These are phyloP conservation scores for Syngnathoides biaculeatus DNA, from an alignment of 2,113 vertebrate genomes.

Conservation along the genomic window DNA sequence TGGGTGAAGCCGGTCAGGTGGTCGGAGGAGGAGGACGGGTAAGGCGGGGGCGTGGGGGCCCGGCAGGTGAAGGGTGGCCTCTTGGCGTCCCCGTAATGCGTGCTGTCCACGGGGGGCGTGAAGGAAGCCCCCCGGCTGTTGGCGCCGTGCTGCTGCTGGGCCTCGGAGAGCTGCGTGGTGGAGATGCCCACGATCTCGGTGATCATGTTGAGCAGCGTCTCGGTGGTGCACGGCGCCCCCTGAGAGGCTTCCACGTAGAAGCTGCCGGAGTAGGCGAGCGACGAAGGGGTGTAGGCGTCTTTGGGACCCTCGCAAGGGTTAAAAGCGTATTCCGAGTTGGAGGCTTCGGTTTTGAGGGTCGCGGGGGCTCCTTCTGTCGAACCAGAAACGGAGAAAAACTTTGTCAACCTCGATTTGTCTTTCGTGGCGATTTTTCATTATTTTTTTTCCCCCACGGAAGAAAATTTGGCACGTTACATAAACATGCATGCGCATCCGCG, in stretches of 20 bases:
- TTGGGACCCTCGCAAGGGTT: conserved; percentile 77
- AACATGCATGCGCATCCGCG: conserved; percentile 46
- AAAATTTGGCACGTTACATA: conserved; percentile 55
- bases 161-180: conserved; percentile 80
- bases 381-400: conserved; percentile 45
- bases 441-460: background rate
- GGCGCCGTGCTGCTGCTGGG: conserved; percentile 72
- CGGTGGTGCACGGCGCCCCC: conserved; percentile 88
- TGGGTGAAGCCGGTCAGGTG: conserved; percentile 65
- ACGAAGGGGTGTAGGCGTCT: conserved; percentile 77
- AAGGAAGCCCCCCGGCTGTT: conserved; percentile 62
- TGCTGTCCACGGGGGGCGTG: conserved; percentile 67
- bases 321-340: conserved; percentile 82
- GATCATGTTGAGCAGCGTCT: conserved; percentile 95
- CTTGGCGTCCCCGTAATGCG: conserved; percentile 69
- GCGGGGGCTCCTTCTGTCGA: conserved; percentile 79
- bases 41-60: conserved; percentile 48
- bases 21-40: conserved; percentile 56
- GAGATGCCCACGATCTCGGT: conserved; percentile 93
- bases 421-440: too few species aligned
- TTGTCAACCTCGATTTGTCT: conserved; percentile 46
- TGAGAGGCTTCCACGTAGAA: conserved; percentile 93
- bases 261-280: conserved; percentile 93
- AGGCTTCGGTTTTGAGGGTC: conserved; percentile 79
- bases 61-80: conserved; percentile 69